A percentile compares a stretch with the other conserved stretches of the same genome.
These are phyloP conservation scores for Globodera ellingtonae DNA, from an alignment of 1,140 invertebrate species.

Conservation along the genomic window DNA sequence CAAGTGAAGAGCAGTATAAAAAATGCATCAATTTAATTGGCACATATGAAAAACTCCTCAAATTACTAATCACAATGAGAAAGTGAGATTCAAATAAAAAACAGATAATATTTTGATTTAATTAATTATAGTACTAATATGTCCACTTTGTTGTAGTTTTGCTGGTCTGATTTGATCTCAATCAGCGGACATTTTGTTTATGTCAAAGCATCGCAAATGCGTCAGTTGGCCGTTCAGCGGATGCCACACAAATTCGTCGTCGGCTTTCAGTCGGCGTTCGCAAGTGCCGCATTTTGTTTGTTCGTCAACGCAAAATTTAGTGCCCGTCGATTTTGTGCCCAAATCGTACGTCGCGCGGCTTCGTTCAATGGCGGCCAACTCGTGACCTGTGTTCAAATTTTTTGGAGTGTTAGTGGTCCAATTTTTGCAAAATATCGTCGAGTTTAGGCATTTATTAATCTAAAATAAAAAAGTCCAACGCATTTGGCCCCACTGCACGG, in stretches of 20 bases:
- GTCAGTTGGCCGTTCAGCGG: slow-evolving; percentile 14
- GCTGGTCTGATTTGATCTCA: not conserved
- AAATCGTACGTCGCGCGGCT: slow-evolving; percentile 1
- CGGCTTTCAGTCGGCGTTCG: not conserved
- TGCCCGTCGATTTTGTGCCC: not conserved
- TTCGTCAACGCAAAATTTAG: slow-evolving; percentile 21
- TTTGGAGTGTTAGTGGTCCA: not conserved
- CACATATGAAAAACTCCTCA: no score
- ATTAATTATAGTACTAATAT: no score
- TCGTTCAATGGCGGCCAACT: not conserved
- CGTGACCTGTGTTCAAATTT: not conserved
- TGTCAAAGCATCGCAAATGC: slow-evolving; percentile 15
- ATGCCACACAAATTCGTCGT: slow-evolving; percentile 15
- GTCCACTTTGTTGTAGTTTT: no score
- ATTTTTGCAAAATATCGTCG: no score
- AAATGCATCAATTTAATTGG: no score
- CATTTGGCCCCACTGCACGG: slow-evolving; percentile 6
- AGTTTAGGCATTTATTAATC: no score
- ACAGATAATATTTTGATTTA: no score
- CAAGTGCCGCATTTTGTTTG: slow-evolving; percentile 8
- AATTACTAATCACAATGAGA: no score
- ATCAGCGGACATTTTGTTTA: not conserved
- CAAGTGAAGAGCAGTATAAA: no score
- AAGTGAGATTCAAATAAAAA: no score
- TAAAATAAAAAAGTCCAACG: not conserved